Evolutionary conservation across 92 coral and sea anemone genomes (phyloP), one percentile per base, ranked within the genome.

Genomic region (Phenganax stokvisi): DNA sequence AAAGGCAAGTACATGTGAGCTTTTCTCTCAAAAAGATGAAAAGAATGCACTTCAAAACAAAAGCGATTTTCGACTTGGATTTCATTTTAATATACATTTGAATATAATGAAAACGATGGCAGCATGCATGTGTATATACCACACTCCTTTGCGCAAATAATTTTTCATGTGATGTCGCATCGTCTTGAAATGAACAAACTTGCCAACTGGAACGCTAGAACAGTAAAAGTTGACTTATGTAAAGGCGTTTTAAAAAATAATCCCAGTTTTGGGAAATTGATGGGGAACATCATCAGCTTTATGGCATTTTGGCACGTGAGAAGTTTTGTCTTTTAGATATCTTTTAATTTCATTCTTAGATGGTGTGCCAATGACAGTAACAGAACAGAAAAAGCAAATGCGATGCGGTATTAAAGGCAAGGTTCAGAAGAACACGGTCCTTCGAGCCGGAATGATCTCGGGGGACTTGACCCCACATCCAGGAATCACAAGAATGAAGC

Each of bases 381-480:
- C 66, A 16, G 85, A 88, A 59, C 85, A 87, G 66, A 88, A 85
- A 29, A 89, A 89, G 30, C 87, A 92, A 75, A 74, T 89, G 70
- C 54, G 61, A 55, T 96, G 99, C 47, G 81, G 81, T 16, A 62
- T 91, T 59, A 92, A 96, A 65, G 97, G 99, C 9, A 87, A 90
- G 66, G 89, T 96, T 11, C 86, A 87, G 67, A 88, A 90, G 89
- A 90, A 92, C 74, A 86, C 99, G 8, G 87, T 92, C 13, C 91
- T 96, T 12, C 85, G 85, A 58, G 99, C 97, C 0, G 99, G 99
- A 52, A 92, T 96, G 99, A 72, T 96, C 52, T 92, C 99, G 5
- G 99, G 99, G 0, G 85, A 90, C 72, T 90, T 96, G 51, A 90
- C 97, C 12, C 84, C 82, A 73, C 99, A 92, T 83, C 90, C 89